Evolutionary conservation across 2,888 invertebrate species (phyloP).

Genomic region (Apodemia duryi): DNA sequence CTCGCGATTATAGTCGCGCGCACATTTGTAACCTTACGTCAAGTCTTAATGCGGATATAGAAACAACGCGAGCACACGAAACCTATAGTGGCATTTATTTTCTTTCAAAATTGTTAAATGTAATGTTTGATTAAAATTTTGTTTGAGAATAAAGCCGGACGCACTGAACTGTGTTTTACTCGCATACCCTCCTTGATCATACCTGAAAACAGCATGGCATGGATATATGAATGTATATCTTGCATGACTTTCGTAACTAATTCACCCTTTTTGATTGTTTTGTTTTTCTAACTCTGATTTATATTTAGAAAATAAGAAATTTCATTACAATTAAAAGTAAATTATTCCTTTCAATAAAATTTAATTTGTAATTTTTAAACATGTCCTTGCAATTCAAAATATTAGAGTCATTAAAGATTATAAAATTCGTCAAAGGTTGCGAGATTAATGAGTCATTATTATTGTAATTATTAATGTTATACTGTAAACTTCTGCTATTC

Average conservation of each 20-base stretch:
- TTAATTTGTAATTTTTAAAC: too few relatives aligned
- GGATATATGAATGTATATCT: conserved; percentile 65
- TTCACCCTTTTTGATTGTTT: too few relatives aligned
- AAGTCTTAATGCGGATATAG: conserved; percentile 29
- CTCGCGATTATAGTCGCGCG: conserved; percentile 44
- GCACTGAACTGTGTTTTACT: conserved; percentile 79
- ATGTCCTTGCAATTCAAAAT: neutral
- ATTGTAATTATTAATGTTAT: conserved; percentile 18
- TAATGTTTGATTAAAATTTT: conserved; percentile 52
- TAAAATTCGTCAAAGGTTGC: neutral
- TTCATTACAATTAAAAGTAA: too few relatives aligned
- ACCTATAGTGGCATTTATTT: conserved; percentile 53
- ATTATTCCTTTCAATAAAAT: too few relatives aligned
- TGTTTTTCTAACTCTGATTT: conserved; percentile 13
- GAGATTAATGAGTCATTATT: neutral
- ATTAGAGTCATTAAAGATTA: neutral
- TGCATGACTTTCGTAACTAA: conserved; percentile 6
- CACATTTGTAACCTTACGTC: conserved; percentile 40
- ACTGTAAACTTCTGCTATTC: conserved; percentile 50
- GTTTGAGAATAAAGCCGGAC: conserved; percentile 70
- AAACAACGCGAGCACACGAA: conserved; percentile 52
- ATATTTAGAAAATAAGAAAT: too few relatives aligned
- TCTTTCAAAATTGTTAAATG: conserved; percentile 57
- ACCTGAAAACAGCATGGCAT: conserved; percentile 68
- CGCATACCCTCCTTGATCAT: conserved; percentile 51